phyloP scores from a whole-genome alignment of 2,797 vertebrate genomes.

The Tamandua tetradactyla region DNA sequence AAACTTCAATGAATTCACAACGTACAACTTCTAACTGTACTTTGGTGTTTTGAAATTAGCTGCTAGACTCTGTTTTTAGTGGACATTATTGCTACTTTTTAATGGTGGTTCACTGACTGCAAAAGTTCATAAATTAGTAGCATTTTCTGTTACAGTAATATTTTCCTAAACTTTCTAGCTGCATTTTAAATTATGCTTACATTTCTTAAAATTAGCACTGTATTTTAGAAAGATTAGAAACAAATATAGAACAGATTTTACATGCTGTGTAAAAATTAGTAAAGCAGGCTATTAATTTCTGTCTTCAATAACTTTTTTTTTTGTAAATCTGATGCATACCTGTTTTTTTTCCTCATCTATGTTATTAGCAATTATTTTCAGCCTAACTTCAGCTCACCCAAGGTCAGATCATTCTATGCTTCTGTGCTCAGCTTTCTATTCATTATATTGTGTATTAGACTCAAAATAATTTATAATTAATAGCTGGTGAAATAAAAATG shows the following conservation, averaged over 20 bases:
- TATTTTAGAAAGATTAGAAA: background rate
- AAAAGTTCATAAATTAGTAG: background rate
- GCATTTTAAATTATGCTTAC: background rate
- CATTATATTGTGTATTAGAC: background rate
- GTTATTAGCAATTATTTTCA: background rate
- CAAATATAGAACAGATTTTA: background rate
- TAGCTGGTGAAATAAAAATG: background rate
- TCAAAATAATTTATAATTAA: slow-evolving; percentile 16
- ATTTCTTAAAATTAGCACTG: background rate
- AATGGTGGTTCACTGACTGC: background rate
- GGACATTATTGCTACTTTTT: background rate
- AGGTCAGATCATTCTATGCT: background rate
- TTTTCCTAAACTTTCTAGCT: background rate
- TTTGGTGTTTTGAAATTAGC: background rate
- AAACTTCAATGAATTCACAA: background rate
- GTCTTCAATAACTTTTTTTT: background rate
- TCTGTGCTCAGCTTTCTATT: background rate
- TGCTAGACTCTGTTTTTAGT: background rate
- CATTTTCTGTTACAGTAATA: background rate
- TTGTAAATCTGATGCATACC: background rate
- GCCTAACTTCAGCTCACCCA: background rate
- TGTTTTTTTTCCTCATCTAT: background rate
- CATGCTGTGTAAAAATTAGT: background rate
- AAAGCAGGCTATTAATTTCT: background rate
- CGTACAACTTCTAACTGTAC: background rate